A percentile compares a stretch with the other conserved stretches of the same genome.
Evolutionary conservation across 2,113 vertebrate species (phyloP).

Genomic region (Brachypodius melanocephalos): DNA sequence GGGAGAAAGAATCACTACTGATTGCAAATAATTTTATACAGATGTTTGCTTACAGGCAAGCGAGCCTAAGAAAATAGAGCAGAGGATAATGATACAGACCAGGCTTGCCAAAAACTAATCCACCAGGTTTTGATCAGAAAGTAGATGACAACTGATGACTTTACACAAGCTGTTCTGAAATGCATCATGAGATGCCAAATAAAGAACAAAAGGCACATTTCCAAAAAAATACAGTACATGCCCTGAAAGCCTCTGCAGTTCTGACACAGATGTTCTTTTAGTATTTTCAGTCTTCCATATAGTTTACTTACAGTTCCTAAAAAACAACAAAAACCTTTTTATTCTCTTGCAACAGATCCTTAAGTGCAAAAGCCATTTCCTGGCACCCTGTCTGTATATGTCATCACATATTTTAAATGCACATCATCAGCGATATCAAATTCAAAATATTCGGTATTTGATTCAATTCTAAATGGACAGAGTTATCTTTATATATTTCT

Average conservation of each 20-base stretch:
- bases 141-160: not conserved
- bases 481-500: not conserved
- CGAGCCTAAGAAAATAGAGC: not conserved
- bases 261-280: not conserved
- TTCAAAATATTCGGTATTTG: not conserved
- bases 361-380: not conserved
- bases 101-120: not conserved
- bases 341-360: not conserved
- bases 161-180: constrained; percentile 4
- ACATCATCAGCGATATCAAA: not conserved
- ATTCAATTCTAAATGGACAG: not conserved
- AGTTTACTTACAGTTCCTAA: not conserved
- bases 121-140: not conserved
- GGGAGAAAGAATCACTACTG: not conserved
- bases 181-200: not conserved
- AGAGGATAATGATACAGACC: not conserved
- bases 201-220: not conserved
- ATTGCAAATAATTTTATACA: not conserved
- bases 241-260: not conserved
- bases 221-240: not conserved
- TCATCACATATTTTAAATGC: not conserved
- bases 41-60: not conserved
- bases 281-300: not conserved
- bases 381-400: fast-evolving
- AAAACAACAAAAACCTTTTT: not conserved